phyloP scores from a whole-genome alignment of 2,888 invertebrate species.

The Pseudococcus viburni region DNA sequence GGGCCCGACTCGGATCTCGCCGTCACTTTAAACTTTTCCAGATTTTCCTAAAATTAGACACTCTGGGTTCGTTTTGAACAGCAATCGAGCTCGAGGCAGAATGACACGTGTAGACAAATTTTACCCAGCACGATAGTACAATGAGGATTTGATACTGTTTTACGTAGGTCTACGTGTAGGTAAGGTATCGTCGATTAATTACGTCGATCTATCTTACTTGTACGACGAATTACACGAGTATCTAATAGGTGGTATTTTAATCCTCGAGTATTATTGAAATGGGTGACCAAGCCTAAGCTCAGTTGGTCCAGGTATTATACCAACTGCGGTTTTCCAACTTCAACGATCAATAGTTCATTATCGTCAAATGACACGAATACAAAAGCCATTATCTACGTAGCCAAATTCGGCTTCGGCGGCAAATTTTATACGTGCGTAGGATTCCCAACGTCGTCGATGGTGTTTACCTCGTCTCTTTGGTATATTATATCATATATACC shows the following conservation, averaged over 20 bases:
- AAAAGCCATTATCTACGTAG: constrained; percentile 21
- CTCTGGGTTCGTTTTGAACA: too few relatives aligned
- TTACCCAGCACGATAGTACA: neutral
- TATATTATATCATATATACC: neutral
- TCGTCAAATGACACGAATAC: constrained; percentile 41
- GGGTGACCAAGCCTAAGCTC: constrained; percentile 2
- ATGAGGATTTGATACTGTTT: neutral
- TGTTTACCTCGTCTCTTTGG: neutral
- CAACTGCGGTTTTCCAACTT: neutral
- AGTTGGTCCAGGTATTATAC: constrained; percentile 24
- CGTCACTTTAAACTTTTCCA: too few relatives aligned
- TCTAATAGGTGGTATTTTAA: neutral
- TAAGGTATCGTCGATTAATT: neutral
- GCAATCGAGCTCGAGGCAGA: neutral
- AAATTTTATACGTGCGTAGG: constrained; percentile 29
- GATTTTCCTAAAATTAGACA: too few relatives aligned
- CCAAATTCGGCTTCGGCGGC: constrained; percentile 11
- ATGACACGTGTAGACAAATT: neutral
- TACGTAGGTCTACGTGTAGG: neutral
- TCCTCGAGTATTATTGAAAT: neutral
- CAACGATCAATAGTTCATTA: constrained; percentile 47
- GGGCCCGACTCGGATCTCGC: too few relatives aligned
- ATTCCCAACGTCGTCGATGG: neutral
- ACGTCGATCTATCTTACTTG: neutral
- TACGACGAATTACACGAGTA: neutral